Base-by-base conservation (phyloP, 2,113 vertebrate genomes). In the Corythoichthys intestinalis region DNA sequence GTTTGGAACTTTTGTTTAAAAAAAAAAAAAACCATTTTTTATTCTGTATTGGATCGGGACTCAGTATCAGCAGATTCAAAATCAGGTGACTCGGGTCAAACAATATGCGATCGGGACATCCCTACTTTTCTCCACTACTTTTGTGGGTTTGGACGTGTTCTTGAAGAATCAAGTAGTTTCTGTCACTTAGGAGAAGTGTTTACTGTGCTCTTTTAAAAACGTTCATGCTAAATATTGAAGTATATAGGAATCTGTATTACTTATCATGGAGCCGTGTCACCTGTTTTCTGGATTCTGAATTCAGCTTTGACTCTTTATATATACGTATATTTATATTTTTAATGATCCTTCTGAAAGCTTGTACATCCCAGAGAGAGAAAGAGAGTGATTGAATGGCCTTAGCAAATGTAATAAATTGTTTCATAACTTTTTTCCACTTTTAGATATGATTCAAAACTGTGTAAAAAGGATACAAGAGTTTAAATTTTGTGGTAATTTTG, bases 171-270 rank as follows among this genome's bases (percentile, higher is more conserved):
- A 89, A 93, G 94, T 97, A 96, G 94, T 96, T 98, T 98, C 94
- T 96, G 96, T 95, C 94, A 95, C 94, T 91, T 97, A 94, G 98
- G 93, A 94, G 92, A 96, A 94, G 95, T 98, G 94, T 98, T 96
- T 96, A 95, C 93, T 97, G 95, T 98, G 97, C 94, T 96, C 94
- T 96, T 96, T 97, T 93, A 94, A 96, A 77, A 82, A 93, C 91
- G 93, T 96, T 96, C 91, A 92, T 95, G 94, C 94, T 96, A 94
- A 96, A 97, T 97, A 97, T 96, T 86, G 83, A 85, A 81, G 69
- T 89, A 84, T 90, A 90, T 94, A 89, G 87, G 88, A 85, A 86
- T 91, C 81, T 90, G 89, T 90, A 89, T 93, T 93, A 94, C 91
- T 93, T 94, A 94, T 96, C 95, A 92, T 91, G 92, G 93, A 94